Evolutionary conservation across 2,888 invertebrate species (phyloP).

Genomic region (Mamestra brassicae): DNA sequence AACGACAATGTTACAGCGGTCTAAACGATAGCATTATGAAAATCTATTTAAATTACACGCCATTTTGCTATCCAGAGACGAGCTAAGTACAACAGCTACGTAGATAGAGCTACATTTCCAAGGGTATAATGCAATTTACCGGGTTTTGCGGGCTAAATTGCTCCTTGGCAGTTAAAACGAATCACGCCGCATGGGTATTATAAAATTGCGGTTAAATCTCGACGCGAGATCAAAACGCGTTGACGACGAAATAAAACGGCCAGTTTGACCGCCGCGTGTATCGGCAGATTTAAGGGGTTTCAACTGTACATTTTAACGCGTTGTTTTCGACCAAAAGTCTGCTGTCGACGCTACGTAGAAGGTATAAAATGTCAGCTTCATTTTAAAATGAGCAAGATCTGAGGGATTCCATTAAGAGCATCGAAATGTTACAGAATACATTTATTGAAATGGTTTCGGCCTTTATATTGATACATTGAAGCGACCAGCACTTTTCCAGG

Average conservation of each 20-base stretch:
- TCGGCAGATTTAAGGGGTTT: conserved; percentile 60
- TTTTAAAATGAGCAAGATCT: conserved; percentile 6
- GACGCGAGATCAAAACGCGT: conserved; percentile 77
- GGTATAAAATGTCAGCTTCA: neutral
- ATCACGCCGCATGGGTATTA: conserved; percentile 83
- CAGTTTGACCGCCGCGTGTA: conserved; percentile 67
- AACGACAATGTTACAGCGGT: conserved; percentile 46
- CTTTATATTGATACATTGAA: conserved; percentile 10
- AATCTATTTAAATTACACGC: conserved; percentile 76
- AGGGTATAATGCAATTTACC: conserved; percentile 80
- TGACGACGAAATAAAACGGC: conserved; percentile 73
- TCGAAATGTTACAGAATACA: conserved; percentile 14
- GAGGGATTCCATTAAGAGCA: neutral
- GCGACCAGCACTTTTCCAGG: conserved; percentile 15
- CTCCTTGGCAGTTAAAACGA: conserved; percentile 83
- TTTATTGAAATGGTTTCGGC: conserved; percentile 14
- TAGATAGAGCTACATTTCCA: conserved; percentile 68
- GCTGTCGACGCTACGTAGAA: neutral
- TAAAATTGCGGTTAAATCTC: conserved; percentile 83
- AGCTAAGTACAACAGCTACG: conserved; percentile 59
- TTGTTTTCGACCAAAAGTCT: conserved; percentile 22
- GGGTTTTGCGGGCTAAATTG: conserved; percentile 80
- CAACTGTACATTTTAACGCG: conserved; percentile 60
- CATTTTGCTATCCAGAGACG: conserved; percentile 67
- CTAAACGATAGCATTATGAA: conserved; percentile 69